Conservation (phyloP, 2,113 vertebrate genomes). For the Phocoena sinus region DNA sequence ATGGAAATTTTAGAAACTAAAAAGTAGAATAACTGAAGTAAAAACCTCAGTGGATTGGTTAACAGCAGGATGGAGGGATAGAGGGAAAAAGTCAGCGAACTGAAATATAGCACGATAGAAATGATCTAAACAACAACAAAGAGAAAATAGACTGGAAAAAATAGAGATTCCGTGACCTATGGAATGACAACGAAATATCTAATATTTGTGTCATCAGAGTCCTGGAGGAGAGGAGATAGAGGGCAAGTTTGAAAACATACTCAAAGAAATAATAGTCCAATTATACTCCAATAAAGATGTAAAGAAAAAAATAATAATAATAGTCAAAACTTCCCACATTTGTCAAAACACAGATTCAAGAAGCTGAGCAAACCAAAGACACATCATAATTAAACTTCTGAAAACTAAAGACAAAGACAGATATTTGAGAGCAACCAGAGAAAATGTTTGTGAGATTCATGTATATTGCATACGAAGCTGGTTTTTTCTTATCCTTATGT, state of each 20-base stretch:
- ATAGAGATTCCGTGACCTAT: background rate
- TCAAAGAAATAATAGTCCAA: background rate
- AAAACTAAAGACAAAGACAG: background rate
- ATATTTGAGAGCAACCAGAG: background rate
- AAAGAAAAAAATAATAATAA: background rate
- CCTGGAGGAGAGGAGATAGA: too few species aligned
- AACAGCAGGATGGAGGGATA: background rate
- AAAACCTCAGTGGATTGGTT: background rate
- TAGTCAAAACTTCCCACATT: background rate
- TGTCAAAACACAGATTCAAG: background rate
- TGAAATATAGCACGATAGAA: background rate
- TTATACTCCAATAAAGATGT: too few species aligned
- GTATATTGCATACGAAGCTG: accelerated
- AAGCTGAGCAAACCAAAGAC: background rate
- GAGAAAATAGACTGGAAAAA: background rate
- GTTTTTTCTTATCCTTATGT: background rate
- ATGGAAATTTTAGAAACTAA: background rate
- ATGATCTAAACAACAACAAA: background rate
- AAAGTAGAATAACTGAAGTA: background rate
- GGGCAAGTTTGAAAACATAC: background rate
- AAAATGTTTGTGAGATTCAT: background rate
- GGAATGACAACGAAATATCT: background rate
- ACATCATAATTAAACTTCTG: background rate
- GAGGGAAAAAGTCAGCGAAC: background rate
- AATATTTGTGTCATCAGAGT: background rate